Base-by-base conservation (phyloP, 1,140 invertebrate genomes). In the Frieseomelitta varia region DNA sequence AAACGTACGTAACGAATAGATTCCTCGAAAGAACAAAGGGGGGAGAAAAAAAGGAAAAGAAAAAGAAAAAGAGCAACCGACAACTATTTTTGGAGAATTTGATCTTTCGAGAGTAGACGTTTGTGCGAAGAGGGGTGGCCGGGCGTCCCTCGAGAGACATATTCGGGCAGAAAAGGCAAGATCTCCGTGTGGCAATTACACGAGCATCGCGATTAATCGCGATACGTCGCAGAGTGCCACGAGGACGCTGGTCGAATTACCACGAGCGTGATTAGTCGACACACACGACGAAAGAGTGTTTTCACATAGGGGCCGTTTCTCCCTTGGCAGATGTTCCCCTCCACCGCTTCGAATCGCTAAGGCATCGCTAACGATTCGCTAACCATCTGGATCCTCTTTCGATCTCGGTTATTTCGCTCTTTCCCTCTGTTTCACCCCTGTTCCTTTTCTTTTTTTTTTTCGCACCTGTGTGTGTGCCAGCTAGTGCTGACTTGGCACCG, bases 401-500 rank as follows among this genome's bases (percentile, higher is more conserved):
- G 21, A 24, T 21, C 11, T 39, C 39, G 51, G 27, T 81, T 12
- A 24, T 79, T 72, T 69, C 34, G 21, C 19, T 51, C 27, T 71
- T 39, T 27, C 21, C 30, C 14, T 3, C 27, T 47, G 4, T 68
- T 58, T 69, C 74, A n/a, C 4, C 63, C 10, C 39, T 53, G 8
- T 63, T 51, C 15, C 47, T 27, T 15, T 15, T 34, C 8, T 4
- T 67, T 30, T 39, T 39, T 72, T 51, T 47, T 27, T 27, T 84
- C 68, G 68, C 82, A 80, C 77, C 77, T 67, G 56, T 84, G 56
- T n/a, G n/a, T 21, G 8, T 19, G 1, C 39, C n/a, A n/a, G n/a
- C n/a, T n/a, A n/a, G 39, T 27, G 76, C 30, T 65, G 56, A 65
- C 24, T 79, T 63, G 47, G 3, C 55, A 55, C 21, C 47, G 14